Evolutionary conservation across 2,113 vertebrate species (phyloP).

Genomic region (Tauraco erythrolophus): DNA sequence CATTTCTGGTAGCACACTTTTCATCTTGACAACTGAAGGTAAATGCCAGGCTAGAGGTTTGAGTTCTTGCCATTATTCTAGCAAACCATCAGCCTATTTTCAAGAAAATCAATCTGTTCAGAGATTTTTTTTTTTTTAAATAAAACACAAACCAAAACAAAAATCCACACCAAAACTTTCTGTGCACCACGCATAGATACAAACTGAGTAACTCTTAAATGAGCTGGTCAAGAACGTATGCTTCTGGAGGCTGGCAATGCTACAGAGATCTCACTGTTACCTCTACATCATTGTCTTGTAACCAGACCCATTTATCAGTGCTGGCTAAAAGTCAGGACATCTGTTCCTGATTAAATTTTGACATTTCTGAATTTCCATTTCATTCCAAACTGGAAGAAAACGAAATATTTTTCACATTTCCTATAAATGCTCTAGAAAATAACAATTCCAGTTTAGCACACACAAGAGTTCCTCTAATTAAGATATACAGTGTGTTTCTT

Average conservation of each 20-base stretch:
- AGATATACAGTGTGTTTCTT: background rate
- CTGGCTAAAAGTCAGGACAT: constrained; percentile 46
- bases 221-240: background rate
- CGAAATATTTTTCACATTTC: background rate
- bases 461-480: background rate
- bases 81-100: background rate
- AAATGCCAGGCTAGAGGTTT: background rate
- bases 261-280: background rate
- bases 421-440: background rate
- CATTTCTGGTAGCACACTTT: background rate
- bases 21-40: background rate
- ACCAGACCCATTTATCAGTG: background rate
- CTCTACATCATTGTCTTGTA: background rate
- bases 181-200: background rate
- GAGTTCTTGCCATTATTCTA: background rate
- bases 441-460: background rate
- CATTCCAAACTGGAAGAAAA: constrained; percentile 30
- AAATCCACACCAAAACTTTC: background rate
- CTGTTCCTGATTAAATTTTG: constrained; percentile 37
- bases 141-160: background rate
- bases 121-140: background rate
- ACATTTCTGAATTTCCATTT: constrained; percentile 47
- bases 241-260: background rate
- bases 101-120: background rate
- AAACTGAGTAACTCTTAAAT: background rate